Evolutionary conservation across 2,888 invertebrate genomes (phyloP).

Genomic region (Lasioglossum lativentre): DNA sequence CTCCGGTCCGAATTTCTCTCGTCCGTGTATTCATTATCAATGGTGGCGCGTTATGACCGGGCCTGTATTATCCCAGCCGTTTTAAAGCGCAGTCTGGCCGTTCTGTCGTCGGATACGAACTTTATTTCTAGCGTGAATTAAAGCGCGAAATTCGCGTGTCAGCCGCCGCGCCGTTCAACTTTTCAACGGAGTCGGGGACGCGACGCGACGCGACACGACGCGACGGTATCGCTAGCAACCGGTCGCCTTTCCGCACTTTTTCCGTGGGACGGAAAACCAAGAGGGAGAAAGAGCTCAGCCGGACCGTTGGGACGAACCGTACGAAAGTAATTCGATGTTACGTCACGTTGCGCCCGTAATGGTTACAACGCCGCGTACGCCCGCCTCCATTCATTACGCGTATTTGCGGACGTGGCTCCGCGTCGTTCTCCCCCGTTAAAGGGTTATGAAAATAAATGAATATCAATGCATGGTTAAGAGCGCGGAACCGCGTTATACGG

Average conservation of each 20-base stretch:
- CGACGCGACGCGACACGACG: neutral
- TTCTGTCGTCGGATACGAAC: conserved; percentile 13
- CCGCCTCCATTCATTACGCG: conserved; percentile 42
- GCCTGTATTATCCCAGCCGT: neutral
- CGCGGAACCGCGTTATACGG: neutral
- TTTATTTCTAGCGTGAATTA: conserved; percentile 3
- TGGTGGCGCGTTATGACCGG: neutral
- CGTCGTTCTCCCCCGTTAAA: conserved; percentile 8
- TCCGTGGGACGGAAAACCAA: neutral
- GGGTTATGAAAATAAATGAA: conserved; percentile 51
- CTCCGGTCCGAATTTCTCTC: neutral
- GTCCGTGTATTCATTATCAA: neutral
- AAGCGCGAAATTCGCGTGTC: conserved; percentile 9
- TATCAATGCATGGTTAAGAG: conserved; percentile 41
- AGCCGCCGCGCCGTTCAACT: neutral
- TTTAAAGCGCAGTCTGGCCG: neutral
- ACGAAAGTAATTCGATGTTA: conserved; percentile 50
- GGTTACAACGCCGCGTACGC: conserved; percentile 18
- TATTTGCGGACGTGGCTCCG: conserved; percentile 22
- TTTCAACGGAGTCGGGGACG: neutral
- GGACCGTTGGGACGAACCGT: conserved; percentile 1
- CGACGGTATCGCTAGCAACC: conserved; percentile 8
- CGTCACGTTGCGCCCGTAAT: conserved; percentile 34
- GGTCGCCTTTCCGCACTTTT: neutral
- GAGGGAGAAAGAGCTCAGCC: neutral